Percentiles rank a stretch among this genome's conserved stretches.
Evolutionary conservation across 1,140 invertebrate species (phyloP).

Genomic region (Drosophila kanapiae): DNA sequence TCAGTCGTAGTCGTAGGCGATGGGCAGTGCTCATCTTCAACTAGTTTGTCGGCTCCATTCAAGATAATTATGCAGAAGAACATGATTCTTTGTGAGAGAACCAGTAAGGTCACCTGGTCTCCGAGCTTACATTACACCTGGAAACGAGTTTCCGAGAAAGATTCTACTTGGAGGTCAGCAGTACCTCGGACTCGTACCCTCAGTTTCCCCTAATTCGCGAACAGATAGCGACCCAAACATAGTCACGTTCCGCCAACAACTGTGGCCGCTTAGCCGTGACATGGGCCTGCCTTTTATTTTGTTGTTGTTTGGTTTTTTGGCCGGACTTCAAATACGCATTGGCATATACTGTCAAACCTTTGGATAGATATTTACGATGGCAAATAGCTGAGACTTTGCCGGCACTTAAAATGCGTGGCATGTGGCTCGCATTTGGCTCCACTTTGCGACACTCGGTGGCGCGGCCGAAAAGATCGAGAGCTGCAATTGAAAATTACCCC

Average conservation of each 20-base stretch:
- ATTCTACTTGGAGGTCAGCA: conserved; percentile 26
- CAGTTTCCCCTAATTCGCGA: conserved; percentile 1
- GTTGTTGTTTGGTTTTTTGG: conserved; percentile 15
- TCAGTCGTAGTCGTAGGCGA: conserved; percentile 2
- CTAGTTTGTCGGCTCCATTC: conserved; percentile 28
- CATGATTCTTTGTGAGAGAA: conserved; percentile 21
- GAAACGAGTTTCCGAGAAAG: conserved; percentile 31
- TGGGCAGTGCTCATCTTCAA: conserved; percentile 18
- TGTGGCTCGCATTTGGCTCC: conserved; percentile 62
- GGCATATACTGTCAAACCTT: conserved; percentile 13
- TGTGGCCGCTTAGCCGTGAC: conserved; percentile 48
- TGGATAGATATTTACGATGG: conserved; percentile 62
- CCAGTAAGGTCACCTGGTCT: conserved; percentile 31
- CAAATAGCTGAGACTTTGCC: conserved; percentile 38
- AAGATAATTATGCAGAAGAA: conserved; percentile 30
- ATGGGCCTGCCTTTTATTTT: conserved; percentile 40
- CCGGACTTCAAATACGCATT: conserved; percentile 6
- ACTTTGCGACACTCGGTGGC: conserved; percentile 68
- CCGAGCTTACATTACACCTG: conserved; percentile 15
- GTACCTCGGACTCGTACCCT: neutral
- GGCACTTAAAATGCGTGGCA: conserved; percentile 75
- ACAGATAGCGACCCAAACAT: conserved; percentile 35
- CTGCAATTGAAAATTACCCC: conserved; percentile 73
- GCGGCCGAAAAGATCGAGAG: conserved; percentile 42
- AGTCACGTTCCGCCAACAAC: conserved; percentile 61